A percentile compares a stretch with the other conserved stretches of the same genome.
Conservation (phyloP, 2,888 invertebrate genomes). For the Marasmarcha lunaedactyla region DNA sequence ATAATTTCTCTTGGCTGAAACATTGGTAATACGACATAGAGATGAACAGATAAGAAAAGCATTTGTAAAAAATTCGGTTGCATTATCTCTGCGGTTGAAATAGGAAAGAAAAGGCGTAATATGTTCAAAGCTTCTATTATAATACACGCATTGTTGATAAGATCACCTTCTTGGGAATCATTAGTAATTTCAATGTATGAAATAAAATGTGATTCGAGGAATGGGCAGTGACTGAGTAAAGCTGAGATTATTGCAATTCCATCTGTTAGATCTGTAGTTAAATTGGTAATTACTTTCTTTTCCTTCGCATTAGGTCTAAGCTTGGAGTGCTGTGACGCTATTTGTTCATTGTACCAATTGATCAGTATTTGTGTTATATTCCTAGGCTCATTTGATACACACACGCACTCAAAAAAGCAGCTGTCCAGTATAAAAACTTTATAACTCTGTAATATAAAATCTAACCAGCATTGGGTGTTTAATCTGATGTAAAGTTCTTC, state of each 20-base stretch:
- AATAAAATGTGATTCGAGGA: conserved; percentile 52
- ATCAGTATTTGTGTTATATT: conserved; percentile 40
- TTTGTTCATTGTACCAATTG: conserved; percentile 47
- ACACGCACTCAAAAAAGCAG: conserved; percentile 56
- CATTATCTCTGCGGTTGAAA: conserved; percentile 62
- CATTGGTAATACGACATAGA: conserved; percentile 68
- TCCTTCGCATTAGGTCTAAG: conserved; percentile 25
- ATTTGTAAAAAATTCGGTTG: conserved; percentile 68
- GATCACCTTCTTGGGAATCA: conserved; percentile 33
- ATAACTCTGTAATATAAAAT: conserved; percentile 72
- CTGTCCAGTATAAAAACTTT: conserved; percentile 67
- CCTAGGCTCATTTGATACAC: conserved; percentile 36
- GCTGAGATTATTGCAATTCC: conserved; percentile 66
- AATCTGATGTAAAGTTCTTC: conserved; percentile 35
- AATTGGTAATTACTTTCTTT: conserved; percentile 40
- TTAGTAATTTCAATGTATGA: conserved; percentile 51
- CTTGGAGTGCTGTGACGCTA: conserved; percentile 29
- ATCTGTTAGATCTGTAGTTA: conserved; percentile 65
- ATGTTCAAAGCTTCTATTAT: conserved; percentile 65
- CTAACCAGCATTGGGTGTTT: conserved; percentile 70
- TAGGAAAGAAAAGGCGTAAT: conserved; percentile 65
- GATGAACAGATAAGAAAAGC: conserved; percentile 66
- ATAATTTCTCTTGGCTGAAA: conserved; percentile 52
- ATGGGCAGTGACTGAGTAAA: conserved; percentile 71
- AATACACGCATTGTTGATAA: conserved; percentile 70